phyloP scores from a whole-genome alignment of 2,797 vertebrate genomes.

The Lates japonicus region DNA sequence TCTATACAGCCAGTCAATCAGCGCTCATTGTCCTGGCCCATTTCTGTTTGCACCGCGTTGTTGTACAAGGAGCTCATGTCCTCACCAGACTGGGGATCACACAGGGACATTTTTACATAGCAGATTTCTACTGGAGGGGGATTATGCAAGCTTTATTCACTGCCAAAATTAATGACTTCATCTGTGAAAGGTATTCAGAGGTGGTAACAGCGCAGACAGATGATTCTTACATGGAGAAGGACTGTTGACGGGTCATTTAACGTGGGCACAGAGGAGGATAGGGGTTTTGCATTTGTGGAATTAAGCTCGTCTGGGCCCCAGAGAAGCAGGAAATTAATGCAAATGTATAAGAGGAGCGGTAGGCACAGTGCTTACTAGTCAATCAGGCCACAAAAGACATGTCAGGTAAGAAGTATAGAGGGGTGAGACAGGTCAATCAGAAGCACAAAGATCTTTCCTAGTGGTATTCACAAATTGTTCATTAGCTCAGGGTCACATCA shows the following conservation, averaged over 20 bases:
- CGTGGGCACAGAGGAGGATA: constrained; percentile 2
- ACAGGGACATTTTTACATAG: constrained; percentile 34
- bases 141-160: constrained; percentile 33
- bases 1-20: constrained; percentile 35
- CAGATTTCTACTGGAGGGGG: constrained; percentile 15
- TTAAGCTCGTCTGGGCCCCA: not conserved
- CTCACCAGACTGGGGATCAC: constrained; percentile 11
- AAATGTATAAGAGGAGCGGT: constrained; percentile 5
- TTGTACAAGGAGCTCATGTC: constrained; percentile 31
- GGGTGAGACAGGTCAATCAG: not conserved
- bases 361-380: not conserved
- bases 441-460: not conserved
- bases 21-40: constrained; percentile 16
- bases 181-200: constrained; percentile 33
- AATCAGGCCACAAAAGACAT: not conserved
- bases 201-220: constrained; percentile 18
- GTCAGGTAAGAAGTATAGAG: not conserved
- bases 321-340: constrained; percentile 3
- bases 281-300: constrained; percentile 11
- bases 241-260: constrained; percentile 21
- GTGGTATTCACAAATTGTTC: not conserved
- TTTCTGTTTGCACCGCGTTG: constrained; percentile 46
- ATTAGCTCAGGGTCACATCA: constrained; percentile 30
- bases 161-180: constrained; percentile 31
- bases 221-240: constrained; percentile 29